phyloP scores from a whole-genome alignment of 2,888 invertebrate species.

The Eristalis tenax region DNA sequence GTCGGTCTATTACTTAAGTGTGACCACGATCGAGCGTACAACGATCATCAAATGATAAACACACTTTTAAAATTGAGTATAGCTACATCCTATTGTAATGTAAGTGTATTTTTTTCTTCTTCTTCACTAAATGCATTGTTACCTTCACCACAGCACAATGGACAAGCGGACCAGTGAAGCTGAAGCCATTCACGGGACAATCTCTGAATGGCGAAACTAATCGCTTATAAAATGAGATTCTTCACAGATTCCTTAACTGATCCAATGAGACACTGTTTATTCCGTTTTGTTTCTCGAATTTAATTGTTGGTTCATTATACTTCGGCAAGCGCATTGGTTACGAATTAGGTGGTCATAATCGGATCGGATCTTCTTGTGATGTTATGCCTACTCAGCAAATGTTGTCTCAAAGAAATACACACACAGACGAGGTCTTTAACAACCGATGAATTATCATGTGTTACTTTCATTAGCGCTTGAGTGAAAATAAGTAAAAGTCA shows the following conservation, averaged over 20 bases:
- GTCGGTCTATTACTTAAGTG: slow-evolving; percentile 55
- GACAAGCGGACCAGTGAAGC: slow-evolving; percentile 1
- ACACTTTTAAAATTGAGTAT: background rate
- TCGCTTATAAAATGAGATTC: slow-evolving; percentile 51
- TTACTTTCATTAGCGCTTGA: slow-evolving; percentile 53
- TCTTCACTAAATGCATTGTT: background rate
- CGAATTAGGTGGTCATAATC: background rate
- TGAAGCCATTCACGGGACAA: slow-evolving; percentile 35
- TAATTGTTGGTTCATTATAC: background rate
- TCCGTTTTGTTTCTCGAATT: slow-evolving; percentile 4
- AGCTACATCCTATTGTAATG: slow-evolving; percentile 17
- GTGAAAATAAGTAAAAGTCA: slow-evolving; percentile 60
- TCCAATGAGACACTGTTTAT: slow-evolving; percentile 12
- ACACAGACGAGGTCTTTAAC: slow-evolving; percentile 15
- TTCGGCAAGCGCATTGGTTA: background rate
- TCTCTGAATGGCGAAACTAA: slow-evolving; percentile 60
- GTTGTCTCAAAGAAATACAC: background rate
- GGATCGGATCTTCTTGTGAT: background rate
- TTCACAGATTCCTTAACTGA: slow-evolving; percentile 19
- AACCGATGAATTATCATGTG: slow-evolving; percentile 34
- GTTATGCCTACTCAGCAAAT: background rate
- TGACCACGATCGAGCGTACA: slow-evolving; percentile 28
- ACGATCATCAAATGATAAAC: slow-evolving; percentile 29
- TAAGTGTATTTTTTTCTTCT: background rate
- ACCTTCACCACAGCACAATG: slow-evolving; percentile 16